A percentile compares a stretch with the other conserved stretches of the same genome.
Evolutionary conservation across 2,113 vertebrate species (phyloP).

Genomic region (Etia nguti): DNA sequence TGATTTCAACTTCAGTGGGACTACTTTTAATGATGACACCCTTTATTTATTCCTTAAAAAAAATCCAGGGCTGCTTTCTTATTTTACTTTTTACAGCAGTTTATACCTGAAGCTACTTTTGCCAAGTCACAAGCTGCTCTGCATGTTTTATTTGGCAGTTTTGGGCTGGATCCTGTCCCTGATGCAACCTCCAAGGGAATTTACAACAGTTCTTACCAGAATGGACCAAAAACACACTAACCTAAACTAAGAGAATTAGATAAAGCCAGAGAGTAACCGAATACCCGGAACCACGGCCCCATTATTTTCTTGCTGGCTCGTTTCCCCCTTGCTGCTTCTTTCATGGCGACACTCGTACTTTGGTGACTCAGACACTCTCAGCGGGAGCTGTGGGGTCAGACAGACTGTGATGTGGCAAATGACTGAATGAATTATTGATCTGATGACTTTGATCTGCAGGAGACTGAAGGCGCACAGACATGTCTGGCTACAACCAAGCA

Average conservation of each 20-base stretch:
- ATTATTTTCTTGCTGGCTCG: background rate
- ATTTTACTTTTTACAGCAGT: background rate
- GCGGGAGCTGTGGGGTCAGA: background rate
- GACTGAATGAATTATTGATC: conserved; percentile 66
- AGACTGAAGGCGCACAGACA: conserved; percentile 29
- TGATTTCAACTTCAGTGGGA: background rate
- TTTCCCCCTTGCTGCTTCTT: background rate
- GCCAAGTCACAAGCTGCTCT: background rate
- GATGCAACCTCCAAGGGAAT: background rate
- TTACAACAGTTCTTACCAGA: background rate
- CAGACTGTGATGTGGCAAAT: conserved; percentile 37
- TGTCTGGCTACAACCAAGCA: background rate
- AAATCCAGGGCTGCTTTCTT: background rate
- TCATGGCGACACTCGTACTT: background rate
- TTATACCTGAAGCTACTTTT: background rate
- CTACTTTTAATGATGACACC: background rate
- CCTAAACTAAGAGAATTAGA: background rate
- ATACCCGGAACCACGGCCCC: background rate
- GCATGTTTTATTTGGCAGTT: background rate
- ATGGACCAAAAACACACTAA: background rate
- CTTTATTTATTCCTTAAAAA: background rate
- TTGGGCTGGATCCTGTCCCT: background rate
- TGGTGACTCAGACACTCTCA: background rate
- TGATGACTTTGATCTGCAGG: conserved; percentile 20
- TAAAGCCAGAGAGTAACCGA: background rate